Evolutionary conservation across 1,140 invertebrate species (phyloP).

Genomic region (Drosophila burlai): DNA sequence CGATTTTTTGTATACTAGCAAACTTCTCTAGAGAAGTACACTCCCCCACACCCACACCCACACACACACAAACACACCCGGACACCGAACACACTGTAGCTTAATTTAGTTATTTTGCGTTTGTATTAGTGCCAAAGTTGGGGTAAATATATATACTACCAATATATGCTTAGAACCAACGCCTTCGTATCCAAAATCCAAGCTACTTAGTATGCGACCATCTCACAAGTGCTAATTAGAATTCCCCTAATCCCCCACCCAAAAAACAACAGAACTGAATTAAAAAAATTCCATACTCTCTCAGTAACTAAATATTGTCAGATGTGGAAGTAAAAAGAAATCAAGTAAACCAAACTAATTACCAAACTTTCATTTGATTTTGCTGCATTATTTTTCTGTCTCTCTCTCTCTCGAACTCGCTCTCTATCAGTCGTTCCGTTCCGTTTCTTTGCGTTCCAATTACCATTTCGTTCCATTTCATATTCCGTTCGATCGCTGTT

Average conservation of each 20-base stretch:
- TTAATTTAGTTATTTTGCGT: constrained; percentile 42
- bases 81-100: constrained; percentile 43
- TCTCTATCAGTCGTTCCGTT: constrained; percentile 28
- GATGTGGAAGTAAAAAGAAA: constrained; percentile 30
- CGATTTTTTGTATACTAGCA: constrained; percentile 12
- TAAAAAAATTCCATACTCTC: constrained; percentile 31
- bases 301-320: constrained; percentile 28
- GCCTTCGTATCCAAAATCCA: constrained; percentile 51
- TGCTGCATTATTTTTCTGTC: constrained; percentile 59
- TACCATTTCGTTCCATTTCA: constrained; percentile 47
- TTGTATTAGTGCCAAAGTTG: constrained; percentile 42
- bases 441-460: constrained; percentile 24
- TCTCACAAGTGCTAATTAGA: constrained; percentile 85
- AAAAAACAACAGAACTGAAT: constrained; percentile 23
- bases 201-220: constrained; percentile 78
- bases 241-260: constrained; percentile 13
- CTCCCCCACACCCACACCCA: neutral
- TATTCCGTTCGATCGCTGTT: constrained; percentile 12
- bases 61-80: constrained; percentile 29
- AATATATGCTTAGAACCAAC: constrained; percentile 43
- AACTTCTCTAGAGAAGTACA: constrained; percentile 40
- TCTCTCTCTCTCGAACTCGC: constrained; percentile 1
- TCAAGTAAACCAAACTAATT: constrained; percentile 40
- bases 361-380: constrained; percentile 51
- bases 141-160: constrained; percentile 36